These are phyloP conservation scores for Ambastaia sidthimunki DNA, from an alignment of 2,797 vertebrate species.

Conservation along the genomic window DNA sequence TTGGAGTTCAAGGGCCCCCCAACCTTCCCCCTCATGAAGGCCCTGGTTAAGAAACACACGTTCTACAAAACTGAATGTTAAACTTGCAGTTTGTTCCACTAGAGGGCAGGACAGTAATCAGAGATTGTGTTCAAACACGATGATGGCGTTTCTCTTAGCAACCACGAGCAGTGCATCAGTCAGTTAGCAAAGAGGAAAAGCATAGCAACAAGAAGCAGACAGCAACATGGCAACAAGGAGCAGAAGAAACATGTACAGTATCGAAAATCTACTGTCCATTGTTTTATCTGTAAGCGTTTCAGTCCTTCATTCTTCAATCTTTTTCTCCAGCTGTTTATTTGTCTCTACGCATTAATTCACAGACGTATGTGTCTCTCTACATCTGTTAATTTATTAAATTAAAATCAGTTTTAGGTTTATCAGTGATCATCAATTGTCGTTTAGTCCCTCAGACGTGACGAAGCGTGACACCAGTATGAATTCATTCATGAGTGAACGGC, in stretches of 20 bases:
- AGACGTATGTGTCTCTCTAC: background rate
- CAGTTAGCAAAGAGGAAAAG: constrained; percentile 44
- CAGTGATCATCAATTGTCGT: constrained; percentile 1
- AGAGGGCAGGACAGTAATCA: constrained; percentile 9
- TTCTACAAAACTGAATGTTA: background rate
- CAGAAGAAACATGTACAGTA: background rate
- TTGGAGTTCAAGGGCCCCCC: no score
- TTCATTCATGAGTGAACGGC: constrained; percentile 43
- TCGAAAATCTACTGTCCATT: background rate
- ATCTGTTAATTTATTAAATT: no score
- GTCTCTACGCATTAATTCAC: background rate
- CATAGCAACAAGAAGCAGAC: constrained; percentile 52
- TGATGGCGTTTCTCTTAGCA: constrained; percentile 44
- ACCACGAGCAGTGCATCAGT: constrained; percentile 42
- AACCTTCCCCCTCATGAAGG: no score
- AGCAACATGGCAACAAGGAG: constrained; percentile 47
- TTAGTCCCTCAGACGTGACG: constrained; percentile 1
- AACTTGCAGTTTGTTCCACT: background rate
- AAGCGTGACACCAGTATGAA: background rate
- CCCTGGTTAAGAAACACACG: background rate
- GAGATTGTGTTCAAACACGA: constrained; percentile 37
- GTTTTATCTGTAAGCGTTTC: background rate
- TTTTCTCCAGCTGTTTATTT: background rate
- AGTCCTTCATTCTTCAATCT: background rate
- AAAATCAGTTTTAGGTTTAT: background rate